Base-by-base conservation (phyloP, 2,888 invertebrate genomes). In the Dolichomitus sp. region DNA sequence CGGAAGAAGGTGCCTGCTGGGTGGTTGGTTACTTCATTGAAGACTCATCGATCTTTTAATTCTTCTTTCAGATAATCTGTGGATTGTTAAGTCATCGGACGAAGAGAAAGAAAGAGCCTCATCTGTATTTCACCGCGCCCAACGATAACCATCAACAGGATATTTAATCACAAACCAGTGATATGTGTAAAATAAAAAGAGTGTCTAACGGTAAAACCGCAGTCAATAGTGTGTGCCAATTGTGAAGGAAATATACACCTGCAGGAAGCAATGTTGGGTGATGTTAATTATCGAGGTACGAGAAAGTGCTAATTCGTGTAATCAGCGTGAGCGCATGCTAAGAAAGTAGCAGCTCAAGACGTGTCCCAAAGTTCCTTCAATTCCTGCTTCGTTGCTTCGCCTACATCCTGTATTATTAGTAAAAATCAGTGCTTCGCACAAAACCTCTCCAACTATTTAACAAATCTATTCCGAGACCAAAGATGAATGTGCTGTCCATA, bases 261-360 rank as follows among this genome's bases (percentile, higher is more conserved):
- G n/a, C 2, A 11, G 37, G 63, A 37, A 75, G 70, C 37, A 23
- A 70, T 12, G 42, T 23, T 66, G 40, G 57, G 59, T 52, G 66
- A 52, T 45, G 80, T 80, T 80, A 68, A 76, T 54, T 57, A 72
- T 69, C 59, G 50, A 76, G 27, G 75, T 66, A 75, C 37, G 45
- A 73, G 45, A 50, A 72, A 61, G 83, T 80, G 72, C 30, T 61
- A 42, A 83, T 68, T 69, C 37, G 37, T 19, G 50, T 40, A 54
- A 23, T 40, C 50, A 33, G 17, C 37, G 37, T 69, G 19, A 40
- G 23, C 69, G 79, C 57, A 61, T 73, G 50, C 42, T 33, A 59
- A 74, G 52, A 23, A 54, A 54, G 17, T 23, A 40, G n/a, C 33
- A 33, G 48, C 11, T 17, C 0, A 14, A 45, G 27, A 68, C 17